Conservation (phyloP, 1,140 invertebrate genomes). For the Drosophila paulistorum region DNA sequence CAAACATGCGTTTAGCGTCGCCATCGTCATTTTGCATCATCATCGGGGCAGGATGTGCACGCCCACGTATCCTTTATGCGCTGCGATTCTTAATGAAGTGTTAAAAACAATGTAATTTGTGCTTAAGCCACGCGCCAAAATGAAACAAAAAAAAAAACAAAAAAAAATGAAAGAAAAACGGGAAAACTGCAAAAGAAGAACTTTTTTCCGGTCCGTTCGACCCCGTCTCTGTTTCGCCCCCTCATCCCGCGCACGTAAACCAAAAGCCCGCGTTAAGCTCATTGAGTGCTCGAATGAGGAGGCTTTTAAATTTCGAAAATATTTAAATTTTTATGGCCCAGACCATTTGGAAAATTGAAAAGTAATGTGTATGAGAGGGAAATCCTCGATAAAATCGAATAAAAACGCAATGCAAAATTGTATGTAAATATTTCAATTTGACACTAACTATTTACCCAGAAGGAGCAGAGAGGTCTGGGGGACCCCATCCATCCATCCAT, state of each 20-base stretch:
- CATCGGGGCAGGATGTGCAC: constrained; percentile 56
- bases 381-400: constrained; percentile 5
- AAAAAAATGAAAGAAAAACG: not conserved
- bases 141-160: constrained; percentile 9
- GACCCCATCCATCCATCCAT: too few relatives aligned
- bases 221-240: too few relatives aligned
- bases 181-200: constrained; percentile 18
- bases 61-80: constrained; percentile 63
- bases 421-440: constrained; percentile 71
- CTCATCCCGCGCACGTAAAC: constrained; percentile 22
- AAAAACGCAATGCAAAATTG: constrained; percentile 57
- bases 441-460: constrained; percentile 67
- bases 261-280: constrained; percentile 54
- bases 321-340: constrained; percentile 77
- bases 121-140: constrained; percentile 50
- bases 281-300: constrained; percentile 25
- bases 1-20: constrained; percentile 70
- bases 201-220: constrained; percentile 25
- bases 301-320: constrained; percentile 71
- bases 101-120: constrained; percentile 79
- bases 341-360: constrained; percentile 72
- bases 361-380: constrained; percentile 24
- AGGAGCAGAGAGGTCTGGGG: constrained; percentile 14
- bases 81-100: constrained; percentile 74
- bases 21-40: constrained; percentile 11